Percentiles rank a stretch among this genome's conserved stretches.
Evolutionary conservation across 1,140 invertebrate genomes (phyloP).

Genomic region (Vollenhovia emeryi): DNA sequence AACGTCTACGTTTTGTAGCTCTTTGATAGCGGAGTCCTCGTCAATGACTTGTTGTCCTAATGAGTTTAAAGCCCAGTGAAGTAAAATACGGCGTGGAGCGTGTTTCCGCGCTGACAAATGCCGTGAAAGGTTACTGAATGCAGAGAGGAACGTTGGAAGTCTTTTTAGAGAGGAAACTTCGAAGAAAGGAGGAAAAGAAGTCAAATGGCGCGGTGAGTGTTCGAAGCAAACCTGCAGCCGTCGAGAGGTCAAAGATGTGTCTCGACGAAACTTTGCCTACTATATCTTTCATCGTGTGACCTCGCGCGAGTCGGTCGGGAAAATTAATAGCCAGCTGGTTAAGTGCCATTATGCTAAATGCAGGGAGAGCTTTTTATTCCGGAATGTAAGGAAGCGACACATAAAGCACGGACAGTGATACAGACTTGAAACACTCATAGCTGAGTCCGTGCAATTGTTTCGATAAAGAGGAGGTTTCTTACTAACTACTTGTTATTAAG

Average conservation of each 20-base stretch:
- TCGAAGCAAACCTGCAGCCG: neutral
- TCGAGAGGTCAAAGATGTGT: conserved; percentile 37
- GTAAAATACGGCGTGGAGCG: neutral
- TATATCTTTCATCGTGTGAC: neutral
- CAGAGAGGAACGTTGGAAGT: conserved; percentile 41
- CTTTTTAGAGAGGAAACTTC: conserved; percentile 4
- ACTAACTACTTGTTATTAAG: neutral
- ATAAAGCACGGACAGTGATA: neutral
- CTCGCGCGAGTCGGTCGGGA: neutral
- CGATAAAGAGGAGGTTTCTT: neutral
- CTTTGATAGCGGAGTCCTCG: neutral
- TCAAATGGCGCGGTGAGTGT: conserved; percentile 26
- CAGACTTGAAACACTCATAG: neutral
- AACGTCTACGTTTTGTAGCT: neutral
- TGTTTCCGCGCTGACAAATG: conserved; percentile 11
- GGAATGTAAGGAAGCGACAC: neutral
- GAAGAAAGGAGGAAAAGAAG: conserved; percentile 31
- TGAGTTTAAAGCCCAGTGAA: conserved; percentile 13
- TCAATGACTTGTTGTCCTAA: conserved; percentile 31
- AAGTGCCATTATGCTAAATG: neutral
- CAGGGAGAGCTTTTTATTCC: neutral
- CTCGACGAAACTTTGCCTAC: conserved; percentile 5
- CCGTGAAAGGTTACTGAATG: neutral
- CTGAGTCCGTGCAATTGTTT: neutral
- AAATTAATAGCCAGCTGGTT: conserved; percentile 30